Percentiles rank a stretch among this genome's conserved stretches.
Conservation (phyloP, 2,888 invertebrate genomes). For the Holacanthella duospinosa region DNA sequence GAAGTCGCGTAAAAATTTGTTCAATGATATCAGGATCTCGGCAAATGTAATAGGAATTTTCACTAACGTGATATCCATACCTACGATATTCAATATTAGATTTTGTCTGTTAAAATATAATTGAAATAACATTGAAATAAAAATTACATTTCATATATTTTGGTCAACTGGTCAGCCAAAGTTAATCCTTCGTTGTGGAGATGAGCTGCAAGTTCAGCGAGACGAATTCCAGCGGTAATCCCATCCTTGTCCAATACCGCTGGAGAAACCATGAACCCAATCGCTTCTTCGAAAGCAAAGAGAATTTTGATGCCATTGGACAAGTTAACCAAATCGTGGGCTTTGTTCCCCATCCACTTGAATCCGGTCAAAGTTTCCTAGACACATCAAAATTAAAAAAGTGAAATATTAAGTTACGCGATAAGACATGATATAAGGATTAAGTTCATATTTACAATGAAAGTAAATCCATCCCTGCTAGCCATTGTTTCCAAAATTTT, state of each 20-base stretch:
- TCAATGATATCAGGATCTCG: conserved; percentile 58
- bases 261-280: conserved; percentile 92
- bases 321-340: conserved; percentile 54
- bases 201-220: conserved; percentile 64
- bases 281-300: conserved; percentile 96
- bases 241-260: conserved; percentile 93
- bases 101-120: background rate
- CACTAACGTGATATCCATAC: conserved; percentile 80
- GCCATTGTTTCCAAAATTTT: conserved; percentile 80
- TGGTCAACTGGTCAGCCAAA: conserved; percentile 50
- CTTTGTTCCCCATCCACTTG: conserved; percentile 96
- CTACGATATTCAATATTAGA: no score
- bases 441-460: conserved; percentile 44
- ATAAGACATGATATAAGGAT: background rate
- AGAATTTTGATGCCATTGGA: conserved; percentile 61
- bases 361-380: conserved; percentile 93
- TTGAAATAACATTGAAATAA: background rate
- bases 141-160: conserved; percentile 58
- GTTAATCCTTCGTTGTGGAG: conserved; percentile 49
- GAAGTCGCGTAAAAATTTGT: conserved; percentile 67
- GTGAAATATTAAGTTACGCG: no score
- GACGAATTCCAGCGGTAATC: conserved; percentile 71
- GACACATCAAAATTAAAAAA: background rate
- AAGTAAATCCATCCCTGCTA: conserved; percentile 61
- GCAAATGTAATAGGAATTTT: conserved; percentile 83